phyloP scores from a whole-genome alignment of 2,888 invertebrate species.

The Drosophila fulvimacula region DNA sequence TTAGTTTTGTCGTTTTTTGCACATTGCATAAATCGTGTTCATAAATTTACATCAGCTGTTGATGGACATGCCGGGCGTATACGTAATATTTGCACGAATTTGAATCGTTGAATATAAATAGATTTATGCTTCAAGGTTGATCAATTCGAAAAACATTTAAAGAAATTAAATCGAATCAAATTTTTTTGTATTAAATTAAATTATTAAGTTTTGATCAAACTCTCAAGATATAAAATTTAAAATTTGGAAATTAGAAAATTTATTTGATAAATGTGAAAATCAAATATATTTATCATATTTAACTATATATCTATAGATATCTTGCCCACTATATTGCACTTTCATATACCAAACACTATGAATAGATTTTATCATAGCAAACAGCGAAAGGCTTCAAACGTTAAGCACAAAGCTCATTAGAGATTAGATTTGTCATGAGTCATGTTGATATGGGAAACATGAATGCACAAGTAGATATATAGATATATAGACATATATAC shows the following conservation, averaged over 20 bases:
- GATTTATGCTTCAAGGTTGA: neutral
- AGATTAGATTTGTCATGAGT: conserved; percentile 32
- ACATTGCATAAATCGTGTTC: conserved; percentile 38
- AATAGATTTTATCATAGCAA: neutral
- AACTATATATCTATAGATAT: neutral
- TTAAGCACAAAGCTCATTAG: conserved; percentile 28
- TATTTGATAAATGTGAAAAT: neutral
- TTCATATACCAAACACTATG: neutral
- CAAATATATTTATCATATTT: neutral
- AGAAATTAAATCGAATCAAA: neutral
- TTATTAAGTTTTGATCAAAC: neutral
- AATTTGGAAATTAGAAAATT: neutral
- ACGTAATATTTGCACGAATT: conserved; percentile 42
- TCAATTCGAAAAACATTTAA: neutral
- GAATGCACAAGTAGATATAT: neutral
- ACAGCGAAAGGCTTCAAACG: neutral
- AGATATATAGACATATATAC: neutral
- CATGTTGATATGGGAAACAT: conserved; percentile 20
- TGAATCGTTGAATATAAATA: conserved; percentile 5
- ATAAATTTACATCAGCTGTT: conserved; percentile 53
- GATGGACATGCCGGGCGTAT: conserved; percentile 53
- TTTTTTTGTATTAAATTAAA: too few species aligned
- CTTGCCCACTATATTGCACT: neutral
- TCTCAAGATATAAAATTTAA: too few species aligned
- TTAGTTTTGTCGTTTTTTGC: conserved; percentile 17